Conservation (phyloP, 2,888 invertebrate species). For the Conomelus anceps region DNA sequence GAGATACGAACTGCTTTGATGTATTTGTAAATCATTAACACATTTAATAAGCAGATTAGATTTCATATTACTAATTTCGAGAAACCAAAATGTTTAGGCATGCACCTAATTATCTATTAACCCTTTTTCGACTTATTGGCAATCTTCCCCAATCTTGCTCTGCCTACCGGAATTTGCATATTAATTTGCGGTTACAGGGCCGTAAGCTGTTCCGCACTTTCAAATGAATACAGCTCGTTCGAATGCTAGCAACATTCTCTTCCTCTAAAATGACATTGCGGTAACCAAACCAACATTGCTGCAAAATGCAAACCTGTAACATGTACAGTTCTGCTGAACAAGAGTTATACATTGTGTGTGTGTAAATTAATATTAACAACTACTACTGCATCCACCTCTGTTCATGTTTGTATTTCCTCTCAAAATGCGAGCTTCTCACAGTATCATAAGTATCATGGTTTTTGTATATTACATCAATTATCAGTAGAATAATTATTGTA, state of each 20-base stretch:
- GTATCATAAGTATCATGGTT: no score
- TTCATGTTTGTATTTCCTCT: neutral
- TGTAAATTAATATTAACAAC: neutral
- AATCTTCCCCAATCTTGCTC: neutral
- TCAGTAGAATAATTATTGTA: no score
- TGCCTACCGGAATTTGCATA: slow-evolving; percentile 7
- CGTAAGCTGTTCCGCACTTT: slow-evolving; percentile 2
- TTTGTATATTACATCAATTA: no score
- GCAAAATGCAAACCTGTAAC: neutral
- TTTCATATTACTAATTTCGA: neutral
- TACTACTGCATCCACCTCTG: neutral
- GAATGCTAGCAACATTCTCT: neutral
- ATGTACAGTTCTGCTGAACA: neutral
- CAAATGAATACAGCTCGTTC: neutral
- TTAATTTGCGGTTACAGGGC: slow-evolving; percentile 5
- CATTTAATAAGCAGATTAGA: no score
- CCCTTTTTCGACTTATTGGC: neutral
- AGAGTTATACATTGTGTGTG: neutral
- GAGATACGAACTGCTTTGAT: no score
- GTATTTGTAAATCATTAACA: no score
- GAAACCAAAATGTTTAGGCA: neutral
- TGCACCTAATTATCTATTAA: neutral
- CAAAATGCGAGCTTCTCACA: neutral
- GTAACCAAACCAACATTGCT: neutral
- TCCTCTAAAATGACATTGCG: neutral